Percentiles rank a stretch among this genome's conserved stretches.
These are phyloP conservation scores for Ciconia boyciana DNA, from an alignment of 2,113 vertebrate genomes.

Conservation along the genomic window DNA sequence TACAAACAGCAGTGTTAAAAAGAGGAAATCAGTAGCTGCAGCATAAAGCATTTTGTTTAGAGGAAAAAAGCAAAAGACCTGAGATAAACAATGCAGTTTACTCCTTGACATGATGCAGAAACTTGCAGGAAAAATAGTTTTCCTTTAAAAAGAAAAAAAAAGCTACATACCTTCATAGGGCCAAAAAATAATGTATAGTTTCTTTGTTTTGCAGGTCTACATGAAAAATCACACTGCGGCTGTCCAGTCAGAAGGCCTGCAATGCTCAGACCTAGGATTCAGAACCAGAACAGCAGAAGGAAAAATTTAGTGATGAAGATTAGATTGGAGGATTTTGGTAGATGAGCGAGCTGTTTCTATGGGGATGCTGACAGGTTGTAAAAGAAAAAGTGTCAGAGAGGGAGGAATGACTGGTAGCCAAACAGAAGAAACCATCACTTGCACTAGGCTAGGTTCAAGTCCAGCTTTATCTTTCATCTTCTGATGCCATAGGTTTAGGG, in stretches of 20 bases:
- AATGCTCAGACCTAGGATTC: background rate
- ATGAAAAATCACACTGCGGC: background rate
- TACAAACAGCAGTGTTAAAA: background rate
- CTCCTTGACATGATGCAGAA: background rate
- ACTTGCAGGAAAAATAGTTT: background rate
- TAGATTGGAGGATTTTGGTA: background rate
- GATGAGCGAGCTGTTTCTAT: background rate
- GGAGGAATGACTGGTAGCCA: background rate
- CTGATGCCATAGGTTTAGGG: background rate
- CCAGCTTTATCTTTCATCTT: background rate
- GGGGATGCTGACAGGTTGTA: background rate
- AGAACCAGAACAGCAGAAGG: background rate
- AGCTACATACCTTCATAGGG: background rate
- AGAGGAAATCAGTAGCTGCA: background rate
- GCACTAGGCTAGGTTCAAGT: background rate
- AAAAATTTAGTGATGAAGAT: conserved; percentile 8
- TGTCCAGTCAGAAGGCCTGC: background rate
- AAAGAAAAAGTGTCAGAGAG: background rate
- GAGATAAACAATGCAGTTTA: background rate
- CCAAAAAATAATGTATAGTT: background rate
- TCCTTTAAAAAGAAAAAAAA: background rate
- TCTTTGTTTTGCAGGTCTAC: background rate
- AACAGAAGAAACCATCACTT: background rate
- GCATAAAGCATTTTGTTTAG: background rate
- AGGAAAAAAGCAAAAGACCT: background rate